Conservation (phyloP, 2,888 invertebrate species). For the Calameuta idolon region DNA sequence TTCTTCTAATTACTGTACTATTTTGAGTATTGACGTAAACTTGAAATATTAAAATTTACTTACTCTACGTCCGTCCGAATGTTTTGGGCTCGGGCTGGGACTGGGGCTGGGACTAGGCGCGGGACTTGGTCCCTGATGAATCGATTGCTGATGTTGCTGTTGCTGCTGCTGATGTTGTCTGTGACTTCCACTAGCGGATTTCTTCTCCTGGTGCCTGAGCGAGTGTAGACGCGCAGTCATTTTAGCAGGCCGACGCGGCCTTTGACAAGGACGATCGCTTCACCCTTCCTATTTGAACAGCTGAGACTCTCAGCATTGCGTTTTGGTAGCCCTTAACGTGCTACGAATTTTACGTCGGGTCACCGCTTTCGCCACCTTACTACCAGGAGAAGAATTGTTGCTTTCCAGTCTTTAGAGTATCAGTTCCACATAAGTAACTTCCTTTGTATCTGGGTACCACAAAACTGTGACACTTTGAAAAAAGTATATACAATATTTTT, state of each 20-base stretch:
- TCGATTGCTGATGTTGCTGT: slow-evolving; percentile 38
- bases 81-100: slow-evolving; percentile 62
- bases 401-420: background rate
- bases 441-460: too few relatives aligned
- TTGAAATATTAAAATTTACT: slow-evolving; percentile 34
- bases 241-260: slow-evolving; percentile 62
- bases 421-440: background rate
- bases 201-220: slow-evolving; percentile 64
- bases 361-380: background rate
- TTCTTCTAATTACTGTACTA: background rate
- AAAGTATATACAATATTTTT: background rate
- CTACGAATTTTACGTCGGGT: background rate
- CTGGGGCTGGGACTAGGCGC: slow-evolving; percentile 60
- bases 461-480: background rate
- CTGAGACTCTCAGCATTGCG: slow-evolving; percentile 61
- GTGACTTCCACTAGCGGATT: slow-evolving; percentile 45
- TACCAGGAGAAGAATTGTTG: background rate
- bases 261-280: slow-evolving; percentile 44
- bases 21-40: background rate
- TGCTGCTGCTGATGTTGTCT: slow-evolving; percentile 42
- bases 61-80: slow-evolving; percentile 65
- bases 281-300: slow-evolving; percentile 54
- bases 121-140: slow-evolving; percentile 50
- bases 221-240: slow-evolving; percentile 66
- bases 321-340: slow-evolving; percentile 29